phyloP scores from a whole-genome alignment of 2,113 vertebrate genomes.

The Megaptera novaeangliae region DNA sequence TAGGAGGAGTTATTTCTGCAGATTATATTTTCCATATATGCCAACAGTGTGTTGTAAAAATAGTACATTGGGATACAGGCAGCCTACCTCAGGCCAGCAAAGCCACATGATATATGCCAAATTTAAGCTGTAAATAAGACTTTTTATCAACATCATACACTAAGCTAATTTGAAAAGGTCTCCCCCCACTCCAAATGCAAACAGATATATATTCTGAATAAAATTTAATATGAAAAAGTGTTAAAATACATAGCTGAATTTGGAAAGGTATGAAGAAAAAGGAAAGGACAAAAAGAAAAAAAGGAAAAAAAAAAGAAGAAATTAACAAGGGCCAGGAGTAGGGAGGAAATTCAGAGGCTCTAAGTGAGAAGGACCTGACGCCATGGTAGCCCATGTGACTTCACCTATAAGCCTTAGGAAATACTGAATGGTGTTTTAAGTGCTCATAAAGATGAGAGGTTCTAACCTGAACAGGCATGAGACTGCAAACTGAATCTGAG shows the following conservation, averaged over 20 bases:
- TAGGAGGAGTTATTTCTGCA: background rate
- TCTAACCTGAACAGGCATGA: background rate
- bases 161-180: background rate
- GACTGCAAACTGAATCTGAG: background rate
- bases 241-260: background rate
- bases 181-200: background rate
- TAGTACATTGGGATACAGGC: background rate
- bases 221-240: background rate
- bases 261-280: background rate
- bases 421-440: background rate
- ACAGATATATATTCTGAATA: background rate
- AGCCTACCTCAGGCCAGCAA: background rate
- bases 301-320: background rate
- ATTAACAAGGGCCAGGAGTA: background rate
- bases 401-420: background rate
- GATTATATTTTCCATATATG: background rate
- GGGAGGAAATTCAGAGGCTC: background rate
- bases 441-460: too few relatives aligned
- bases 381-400: background rate
- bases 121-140: background rate
- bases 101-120: background rate
- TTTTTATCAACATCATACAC: background rate
- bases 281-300: rapidly evolving
- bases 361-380: background rate
- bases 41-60: background rate